These are phyloP conservation scores for Trissolcus japonicus DNA, from an alignment of 2,888 invertebrate genomes.

Conservation along the genomic window DNA sequence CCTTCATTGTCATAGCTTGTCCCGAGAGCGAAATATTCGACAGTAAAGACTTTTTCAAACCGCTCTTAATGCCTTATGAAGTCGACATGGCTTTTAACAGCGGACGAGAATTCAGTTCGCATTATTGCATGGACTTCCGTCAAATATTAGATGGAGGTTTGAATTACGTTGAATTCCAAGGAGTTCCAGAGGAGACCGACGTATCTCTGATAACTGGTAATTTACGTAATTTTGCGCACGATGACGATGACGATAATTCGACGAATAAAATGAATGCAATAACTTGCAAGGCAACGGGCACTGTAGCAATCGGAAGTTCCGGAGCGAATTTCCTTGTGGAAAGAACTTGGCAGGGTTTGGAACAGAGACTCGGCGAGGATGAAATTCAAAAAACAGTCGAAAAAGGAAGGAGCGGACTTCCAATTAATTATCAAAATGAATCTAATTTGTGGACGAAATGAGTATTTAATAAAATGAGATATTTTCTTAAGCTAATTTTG, in stretches of 20 bases:
- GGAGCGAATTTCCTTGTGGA: slow-evolving; percentile 82
- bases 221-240: slow-evolving; percentile 77
- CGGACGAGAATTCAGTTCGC: slow-evolving; percentile 77
- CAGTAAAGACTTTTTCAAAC: slow-evolving; percentile 90
- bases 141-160: slow-evolving; percentile 83
- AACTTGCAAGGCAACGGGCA: slow-evolving; percentile 65
- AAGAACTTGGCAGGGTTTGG: slow-evolving; percentile 90
- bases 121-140: slow-evolving; percentile 86
- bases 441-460: slow-evolving; percentile 39
- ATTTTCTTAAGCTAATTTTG: slow-evolving; percentile 17
- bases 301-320: slow-evolving; percentile 77
- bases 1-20: slow-evolving; percentile 94
- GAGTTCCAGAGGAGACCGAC: slow-evolving; percentile 77
- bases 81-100: slow-evolving; percentile 89
- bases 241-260: slow-evolving; percentile 66
- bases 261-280: slow-evolving; percentile 69
- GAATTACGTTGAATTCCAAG: slow-evolving; percentile 76
- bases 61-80: slow-evolving; percentile 94
- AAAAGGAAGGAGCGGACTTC: slow-evolving; percentile 87
- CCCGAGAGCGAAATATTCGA: slow-evolving; percentile 91
- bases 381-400: slow-evolving; percentile 81
- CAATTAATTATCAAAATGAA: slow-evolving; percentile 83
- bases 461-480: slow-evolving; percentile 26
- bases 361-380: slow-evolving; percentile 86
- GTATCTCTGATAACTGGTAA: slow-evolving; percentile 87